Evolutionary conservation across 2,113 vertebrate species (phyloP).

Genomic region (Malurus cyaneus): DNA sequence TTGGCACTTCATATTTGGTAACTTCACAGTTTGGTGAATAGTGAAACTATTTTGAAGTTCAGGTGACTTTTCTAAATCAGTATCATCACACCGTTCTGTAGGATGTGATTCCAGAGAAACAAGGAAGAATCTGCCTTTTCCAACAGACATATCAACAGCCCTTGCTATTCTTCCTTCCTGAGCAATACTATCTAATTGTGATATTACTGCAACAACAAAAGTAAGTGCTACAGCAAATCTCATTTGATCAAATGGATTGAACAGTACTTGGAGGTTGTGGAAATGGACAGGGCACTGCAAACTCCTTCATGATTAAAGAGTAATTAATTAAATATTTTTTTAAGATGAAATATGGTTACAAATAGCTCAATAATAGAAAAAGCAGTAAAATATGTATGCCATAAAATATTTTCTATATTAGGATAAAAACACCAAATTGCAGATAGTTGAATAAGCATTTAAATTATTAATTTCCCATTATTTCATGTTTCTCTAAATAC

Average conservation of each 20-base stretch:
- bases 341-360: neutral
- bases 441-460: neutral
- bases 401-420: neutral
- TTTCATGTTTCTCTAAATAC: neutral
- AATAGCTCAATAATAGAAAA: slow-evolving; percentile 6
- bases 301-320: neutral
- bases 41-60: slow-evolving; percentile 20
- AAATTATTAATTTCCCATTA: neutral
- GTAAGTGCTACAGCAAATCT: neutral
- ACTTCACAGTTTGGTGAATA: slow-evolving; percentile 19
- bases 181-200: slow-evolving; percentile 18
- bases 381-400: neutral
- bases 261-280: neutral
- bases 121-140: slow-evolving; percentile 55
- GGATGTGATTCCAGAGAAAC: neutral
- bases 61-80: slow-evolving; percentile 43
- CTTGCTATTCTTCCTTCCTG: neutral
- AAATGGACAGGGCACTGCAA: neutral
- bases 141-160: neutral
- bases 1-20: neutral
- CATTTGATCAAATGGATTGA: slow-evolving; percentile 14
- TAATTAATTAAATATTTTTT: neutral
- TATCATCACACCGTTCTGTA: slow-evolving; percentile 9
- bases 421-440: neutral
- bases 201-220: neutral